Conservation (phyloP, 92 coral and sea anemone species). For the Umimayanthus chanpuru region DNA sequence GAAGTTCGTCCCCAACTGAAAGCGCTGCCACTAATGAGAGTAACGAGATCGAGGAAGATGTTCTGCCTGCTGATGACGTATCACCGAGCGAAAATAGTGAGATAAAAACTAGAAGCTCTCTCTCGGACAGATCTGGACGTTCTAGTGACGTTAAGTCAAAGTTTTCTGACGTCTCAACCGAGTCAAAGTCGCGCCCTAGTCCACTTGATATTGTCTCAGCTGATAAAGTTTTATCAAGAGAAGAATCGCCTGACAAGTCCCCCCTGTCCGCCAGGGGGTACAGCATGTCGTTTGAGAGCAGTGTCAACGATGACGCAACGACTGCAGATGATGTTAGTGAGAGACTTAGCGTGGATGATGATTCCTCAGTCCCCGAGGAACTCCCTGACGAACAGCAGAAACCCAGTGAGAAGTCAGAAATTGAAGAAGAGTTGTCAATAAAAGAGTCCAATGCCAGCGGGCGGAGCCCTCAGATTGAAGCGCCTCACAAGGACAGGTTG, state of each 20-base stretch:
- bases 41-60: slow-evolving; percentile 74
- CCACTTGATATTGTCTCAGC: background rate
- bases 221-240: background rate
- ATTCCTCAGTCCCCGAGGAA: slow-evolving; percentile 48
- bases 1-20: slow-evolving; percentile 30
- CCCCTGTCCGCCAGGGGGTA: slow-evolving; percentile 48
- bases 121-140: slow-evolving; percentile 21
- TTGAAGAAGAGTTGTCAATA: slow-evolving; percentile 43
- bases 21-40: slow-evolving; percentile 16
- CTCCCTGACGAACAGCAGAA: slow-evolving; percentile 7
- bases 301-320: slow-evolving; percentile 42
- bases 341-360: slow-evolving; percentile 65
- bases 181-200: slow-evolving; percentile 35
- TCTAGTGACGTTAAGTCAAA: slow-evolving; percentile 14
- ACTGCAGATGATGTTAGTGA: slow-evolving; percentile 78
- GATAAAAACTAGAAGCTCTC: slow-evolving; percentile 43
- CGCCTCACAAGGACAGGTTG: slow-evolving; percentile 4
- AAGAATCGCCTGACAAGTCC: slow-evolving; percentile 41
- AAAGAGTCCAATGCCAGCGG: slow-evolving; percentile 5
- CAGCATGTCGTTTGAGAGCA: slow-evolving; percentile 82
- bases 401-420: slow-evolving; percentile 51
- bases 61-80: slow-evolving; percentile 60
- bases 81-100: slow-evolving; percentile 66
- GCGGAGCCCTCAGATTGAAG: background rate
- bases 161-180: slow-evolving; percentile 25